Evolutionary conservation across 64 coral and sea anemone species (phyloP).

Genomic region (Cladopsammia gracilis): DNA sequence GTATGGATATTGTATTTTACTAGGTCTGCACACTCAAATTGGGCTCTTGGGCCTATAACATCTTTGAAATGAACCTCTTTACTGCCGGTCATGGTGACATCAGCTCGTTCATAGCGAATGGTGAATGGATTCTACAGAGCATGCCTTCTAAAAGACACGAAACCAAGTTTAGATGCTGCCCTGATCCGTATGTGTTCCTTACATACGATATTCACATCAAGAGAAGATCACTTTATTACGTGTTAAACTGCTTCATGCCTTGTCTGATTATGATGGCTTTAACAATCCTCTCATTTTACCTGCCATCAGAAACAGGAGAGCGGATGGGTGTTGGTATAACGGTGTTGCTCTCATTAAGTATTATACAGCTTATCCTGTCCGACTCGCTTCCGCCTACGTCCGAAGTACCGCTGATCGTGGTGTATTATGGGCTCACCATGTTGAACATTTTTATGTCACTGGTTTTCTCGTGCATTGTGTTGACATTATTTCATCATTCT

Average conservation of each 20-base stretch:
- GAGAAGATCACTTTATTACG: conserved; percentile 83
- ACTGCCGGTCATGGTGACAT: conserved; percentile 79
- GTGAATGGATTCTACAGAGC: conserved; percentile 87
- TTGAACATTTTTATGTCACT: conserved; percentile 86
- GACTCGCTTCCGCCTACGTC: conserved; percentile 88
- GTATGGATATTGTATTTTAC: neutral
- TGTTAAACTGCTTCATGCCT: conserved; percentile 90
- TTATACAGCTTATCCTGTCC: conserved; percentile 89
- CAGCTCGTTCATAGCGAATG: conserved; percentile 83
- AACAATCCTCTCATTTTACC: conserved; percentile 81
- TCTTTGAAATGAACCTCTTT: conserved; percentile 73
- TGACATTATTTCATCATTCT: conserved; percentile 72
- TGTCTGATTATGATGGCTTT: conserved; percentile 92
- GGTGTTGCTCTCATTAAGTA: conserved; percentile 86
- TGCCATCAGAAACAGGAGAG: conserved; percentile 85
- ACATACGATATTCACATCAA: conserved; percentile 88
- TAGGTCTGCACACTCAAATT: conserved; percentile 86
- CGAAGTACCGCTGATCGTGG: conserved; percentile 87
- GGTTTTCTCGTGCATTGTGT: conserved; percentile 84
- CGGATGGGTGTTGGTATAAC: conserved; percentile 96
- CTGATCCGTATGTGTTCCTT: conserved; percentile 76
- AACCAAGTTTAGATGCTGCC: conserved; percentile 89
- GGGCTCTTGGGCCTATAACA: conserved; percentile 90
- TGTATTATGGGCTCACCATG: conserved; percentile 93
- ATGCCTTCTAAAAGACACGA: conserved; percentile 82